Evolutionary conservation across 1,140 invertebrate genomes (phyloP).

Genomic region (Drosophila teissieri): DNA sequence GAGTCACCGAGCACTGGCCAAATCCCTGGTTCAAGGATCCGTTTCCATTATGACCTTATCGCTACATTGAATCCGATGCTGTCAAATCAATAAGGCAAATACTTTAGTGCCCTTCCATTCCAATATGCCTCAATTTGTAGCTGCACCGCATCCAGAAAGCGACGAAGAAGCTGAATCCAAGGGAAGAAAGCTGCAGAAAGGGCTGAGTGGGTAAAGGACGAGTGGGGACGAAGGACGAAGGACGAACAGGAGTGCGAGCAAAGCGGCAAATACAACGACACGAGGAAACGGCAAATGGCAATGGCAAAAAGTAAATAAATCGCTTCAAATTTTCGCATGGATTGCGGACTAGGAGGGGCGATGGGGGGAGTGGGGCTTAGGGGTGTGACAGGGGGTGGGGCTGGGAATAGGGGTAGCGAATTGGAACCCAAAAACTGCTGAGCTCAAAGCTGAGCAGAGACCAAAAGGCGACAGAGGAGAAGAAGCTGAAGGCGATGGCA

Average conservation of each 20-base stretch:
- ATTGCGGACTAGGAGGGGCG: constrained; percentile 46
- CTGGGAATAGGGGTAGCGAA: constrained; percentile 3
- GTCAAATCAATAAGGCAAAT: constrained; percentile 62
- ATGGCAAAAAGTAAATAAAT: constrained; percentile 82
- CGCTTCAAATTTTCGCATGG: constrained; percentile 81
- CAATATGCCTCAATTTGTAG: constrained; percentile 75
- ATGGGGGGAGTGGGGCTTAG: neutral
- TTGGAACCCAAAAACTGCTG: constrained; percentile 71
- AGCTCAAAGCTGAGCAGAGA: constrained; percentile 55
- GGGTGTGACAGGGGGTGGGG: neutral
- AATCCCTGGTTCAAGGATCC: constrained; percentile 40
- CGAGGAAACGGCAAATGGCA: constrained; percentile 66
- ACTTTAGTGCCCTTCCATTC: constrained; percentile 57
- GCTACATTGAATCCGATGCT: constrained; percentile 51
- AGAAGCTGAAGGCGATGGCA: constrained; percentile 28
- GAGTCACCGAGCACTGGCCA: constrained; percentile 19
- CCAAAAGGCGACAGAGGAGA: constrained; percentile 16
- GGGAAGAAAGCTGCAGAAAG: constrained; percentile 14
- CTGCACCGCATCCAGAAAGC: constrained; percentile 63
- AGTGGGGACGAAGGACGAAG: neutral
- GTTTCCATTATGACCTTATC: constrained; percentile 49
- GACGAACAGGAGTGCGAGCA: constrained; percentile 18
- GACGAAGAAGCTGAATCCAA: constrained; percentile 21
- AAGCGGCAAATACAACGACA: constrained; percentile 56
- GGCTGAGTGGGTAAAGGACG: neutral